Conservation (phyloP, 1,140 invertebrate genomes). For the Phortica variegata region DNA sequence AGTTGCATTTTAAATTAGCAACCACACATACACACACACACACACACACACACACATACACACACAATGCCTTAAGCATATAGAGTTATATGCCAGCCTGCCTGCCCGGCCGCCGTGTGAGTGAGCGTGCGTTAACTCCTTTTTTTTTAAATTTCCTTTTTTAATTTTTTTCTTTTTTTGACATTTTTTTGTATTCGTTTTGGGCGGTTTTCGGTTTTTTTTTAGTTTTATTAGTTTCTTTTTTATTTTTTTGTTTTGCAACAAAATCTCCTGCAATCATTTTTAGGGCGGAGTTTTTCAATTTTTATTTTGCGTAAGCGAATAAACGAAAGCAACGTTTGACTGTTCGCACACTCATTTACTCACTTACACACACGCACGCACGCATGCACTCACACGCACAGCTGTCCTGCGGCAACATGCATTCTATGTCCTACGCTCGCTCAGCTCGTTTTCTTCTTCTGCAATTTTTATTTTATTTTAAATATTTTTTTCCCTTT, state of each 20-base stretch:
- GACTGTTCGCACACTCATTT: constrained; percentile 16
- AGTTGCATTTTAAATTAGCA: constrained; percentile 54
- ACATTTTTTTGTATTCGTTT: constrained; percentile 16
- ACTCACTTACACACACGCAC: constrained; percentile 2
- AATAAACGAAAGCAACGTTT: constrained; percentile 29
- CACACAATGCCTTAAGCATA: constrained; percentile 1
- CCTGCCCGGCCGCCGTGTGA: no score
- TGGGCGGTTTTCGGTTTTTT: constrained; percentile 22
- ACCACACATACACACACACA: constrained; percentile 19
- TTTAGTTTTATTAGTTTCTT: constrained; percentile 53
- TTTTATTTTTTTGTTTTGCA: constrained; percentile 47
- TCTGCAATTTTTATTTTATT: constrained; percentile 46
- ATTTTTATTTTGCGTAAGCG: constrained; percentile 41
- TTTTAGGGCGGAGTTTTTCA: constrained; percentile 56
- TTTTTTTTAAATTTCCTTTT: constrained; percentile 8
- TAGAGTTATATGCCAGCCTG: neutral
- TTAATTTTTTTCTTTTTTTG: constrained; percentile 18
- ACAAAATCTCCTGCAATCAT: neutral
- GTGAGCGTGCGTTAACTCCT: constrained; percentile 2
- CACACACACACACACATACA: neutral
- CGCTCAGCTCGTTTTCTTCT: no score
- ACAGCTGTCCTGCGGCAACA: constrained; percentile 10
- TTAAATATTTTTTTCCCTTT: constrained; percentile 15
- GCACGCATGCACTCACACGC: constrained; percentile 1
- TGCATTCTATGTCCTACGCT: no score